Conservation (phyloP, 2,113 vertebrate genomes). For the Ophiodon elongatus region DNA sequence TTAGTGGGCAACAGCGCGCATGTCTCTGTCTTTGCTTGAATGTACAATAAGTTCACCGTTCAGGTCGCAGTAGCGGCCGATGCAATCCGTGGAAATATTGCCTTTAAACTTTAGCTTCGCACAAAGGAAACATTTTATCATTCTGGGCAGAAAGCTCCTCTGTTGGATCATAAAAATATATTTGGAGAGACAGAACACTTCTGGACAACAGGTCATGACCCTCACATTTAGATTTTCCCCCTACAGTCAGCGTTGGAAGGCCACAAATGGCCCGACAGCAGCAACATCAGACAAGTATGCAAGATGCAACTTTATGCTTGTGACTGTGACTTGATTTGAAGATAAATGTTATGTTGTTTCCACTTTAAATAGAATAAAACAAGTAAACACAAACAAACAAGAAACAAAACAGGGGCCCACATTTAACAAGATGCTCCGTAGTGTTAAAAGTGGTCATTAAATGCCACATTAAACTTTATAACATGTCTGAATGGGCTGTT, state of each 20-base stretch:
- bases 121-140: not conserved
- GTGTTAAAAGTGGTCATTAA: not conserved
- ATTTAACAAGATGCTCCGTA: not conserved
- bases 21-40: not conserved
- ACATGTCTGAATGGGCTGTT: not conserved
- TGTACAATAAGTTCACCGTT: not conserved
- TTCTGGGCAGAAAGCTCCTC: not conserved
- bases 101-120: not conserved
- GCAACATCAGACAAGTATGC: too few species aligned
- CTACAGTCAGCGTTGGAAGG: too few species aligned
- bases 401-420: not conserved
- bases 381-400: too few species aligned
- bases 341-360: too few species aligned
- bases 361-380: too few species aligned
- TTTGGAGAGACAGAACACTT: not conserved
- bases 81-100: not conserved
- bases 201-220: not conserved
- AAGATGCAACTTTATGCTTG: too few species aligned
- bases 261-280: too few species aligned
- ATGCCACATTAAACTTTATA: not conserved
- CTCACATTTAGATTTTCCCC: not conserved
- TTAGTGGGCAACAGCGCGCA: not conserved
- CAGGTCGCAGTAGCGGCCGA: not conserved
- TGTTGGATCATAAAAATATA: not conserved
- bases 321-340: too few species aligned